Percentiles rank a stretch among this genome's conserved stretches.
These are phyloP conservation scores for Zeuzera pyrina DNA, from an alignment of 2,888 invertebrate species.

Conservation along the genomic window DNA sequence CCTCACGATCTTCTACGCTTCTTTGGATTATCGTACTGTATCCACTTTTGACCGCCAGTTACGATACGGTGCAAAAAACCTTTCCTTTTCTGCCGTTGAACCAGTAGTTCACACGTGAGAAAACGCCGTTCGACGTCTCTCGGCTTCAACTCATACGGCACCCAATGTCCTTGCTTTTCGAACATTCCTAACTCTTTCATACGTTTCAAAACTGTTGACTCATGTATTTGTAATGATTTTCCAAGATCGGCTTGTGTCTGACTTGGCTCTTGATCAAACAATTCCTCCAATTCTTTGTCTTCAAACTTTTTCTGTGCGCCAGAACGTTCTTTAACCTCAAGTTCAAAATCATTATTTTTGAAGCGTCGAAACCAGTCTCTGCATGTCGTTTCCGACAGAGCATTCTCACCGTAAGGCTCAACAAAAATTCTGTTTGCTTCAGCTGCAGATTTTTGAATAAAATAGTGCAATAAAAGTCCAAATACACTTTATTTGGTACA, in stretches of 20 bases:
- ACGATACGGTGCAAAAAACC: conserved; percentile 8
- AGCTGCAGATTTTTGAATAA: too few species aligned
- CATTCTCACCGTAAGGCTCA: too few species aligned
- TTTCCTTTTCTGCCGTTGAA: conserved; percentile 9
- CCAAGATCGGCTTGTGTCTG: too few species aligned
- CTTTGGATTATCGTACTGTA: conserved; percentile 13
- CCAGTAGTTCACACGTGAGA: conserved; percentile 11
- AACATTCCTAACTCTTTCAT: conserved; percentile 5
- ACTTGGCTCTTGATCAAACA: conserved; percentile 2
- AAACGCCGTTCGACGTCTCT: conserved; percentile 14
- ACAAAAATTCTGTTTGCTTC: too few species aligned
- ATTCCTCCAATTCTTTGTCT: conserved; percentile 13
- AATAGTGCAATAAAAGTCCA: too few species aligned
- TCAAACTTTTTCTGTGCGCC: conserved; percentile 14
- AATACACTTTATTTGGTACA: too few species aligned
- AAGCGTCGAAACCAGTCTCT: conserved; percentile 15
- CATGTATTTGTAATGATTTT: too few species aligned
- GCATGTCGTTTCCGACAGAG: too few species aligned
- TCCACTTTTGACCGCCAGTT: conserved; percentile 10
- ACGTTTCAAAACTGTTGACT: conserved; percentile 2
- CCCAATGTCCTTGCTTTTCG: conserved; percentile 8
- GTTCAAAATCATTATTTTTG: conserved; percentile 6
- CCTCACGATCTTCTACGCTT: conserved; percentile 10
- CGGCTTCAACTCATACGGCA: conserved; percentile 13
- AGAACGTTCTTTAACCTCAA: conserved; percentile 6